A percentile compares a stretch with the other conserved stretches of the same genome.
Evolutionary conservation across 2,113 vertebrate genomes (phyloP).

Genomic region (Tachuris rubrigastra): DNA sequence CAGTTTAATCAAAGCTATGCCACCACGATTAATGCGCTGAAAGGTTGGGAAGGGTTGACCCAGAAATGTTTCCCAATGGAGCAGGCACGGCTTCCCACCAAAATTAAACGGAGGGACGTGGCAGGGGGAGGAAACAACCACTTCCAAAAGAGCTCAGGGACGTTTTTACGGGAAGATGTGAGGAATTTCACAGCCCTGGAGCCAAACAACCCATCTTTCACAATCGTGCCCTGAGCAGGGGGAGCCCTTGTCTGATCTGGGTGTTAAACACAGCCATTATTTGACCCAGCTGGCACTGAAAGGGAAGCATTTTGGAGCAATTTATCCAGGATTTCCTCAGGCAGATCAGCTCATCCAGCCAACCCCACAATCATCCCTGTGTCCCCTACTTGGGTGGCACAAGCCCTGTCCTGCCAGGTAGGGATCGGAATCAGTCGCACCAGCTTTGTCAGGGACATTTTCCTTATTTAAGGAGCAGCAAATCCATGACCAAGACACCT

Average conservation of each 20-base stretch:
- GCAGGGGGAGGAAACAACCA: neutral
- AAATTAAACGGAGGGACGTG: neutral
- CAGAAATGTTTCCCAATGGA: slow-evolving; percentile 6
- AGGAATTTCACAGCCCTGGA: neutral
- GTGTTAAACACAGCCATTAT: neutral
- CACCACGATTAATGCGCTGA: neutral
- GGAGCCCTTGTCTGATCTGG: neutral
- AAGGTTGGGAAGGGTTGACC: slow-evolving; percentile 17
- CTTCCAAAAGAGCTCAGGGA: neutral
- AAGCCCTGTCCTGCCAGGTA: fast-evolving
- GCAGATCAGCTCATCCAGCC: neutral
- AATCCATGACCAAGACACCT: neutral
- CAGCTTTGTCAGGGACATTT: neutral
- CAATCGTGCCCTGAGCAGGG: neutral
- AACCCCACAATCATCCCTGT: fast-evolving
- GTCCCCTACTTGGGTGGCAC: fast-evolving
- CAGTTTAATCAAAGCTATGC: neutral
- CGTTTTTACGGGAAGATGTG: neutral
- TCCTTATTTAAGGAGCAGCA: neutral
- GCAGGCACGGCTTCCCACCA: neutral
- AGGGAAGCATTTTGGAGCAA: neutral
- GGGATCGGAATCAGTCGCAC: fast-evolving
- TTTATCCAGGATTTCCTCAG: neutral
- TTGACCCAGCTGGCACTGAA: neutral
- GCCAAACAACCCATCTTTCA: neutral